Conservation (phyloP, 2,797 vertebrate genomes). For the Petrocephalus schoutedeni region DNA sequence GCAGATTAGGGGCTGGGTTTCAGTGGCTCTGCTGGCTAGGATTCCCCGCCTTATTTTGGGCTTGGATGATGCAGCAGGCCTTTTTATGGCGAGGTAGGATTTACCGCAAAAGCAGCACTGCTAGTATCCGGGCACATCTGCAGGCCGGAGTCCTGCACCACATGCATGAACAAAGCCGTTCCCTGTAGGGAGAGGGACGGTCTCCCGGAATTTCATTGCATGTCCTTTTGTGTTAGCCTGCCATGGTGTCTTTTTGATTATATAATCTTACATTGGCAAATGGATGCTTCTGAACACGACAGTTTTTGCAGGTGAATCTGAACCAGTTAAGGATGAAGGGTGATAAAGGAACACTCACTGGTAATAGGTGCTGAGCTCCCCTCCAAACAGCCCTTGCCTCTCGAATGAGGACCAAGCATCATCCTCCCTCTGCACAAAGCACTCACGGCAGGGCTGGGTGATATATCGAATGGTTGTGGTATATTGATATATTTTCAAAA, state of each 20-base stretch:
- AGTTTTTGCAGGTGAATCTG: background rate
- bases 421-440: background rate
- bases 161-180: background rate
- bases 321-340: background rate
- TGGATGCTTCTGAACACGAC: too few species aligned
- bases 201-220: background rate
- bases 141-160: background rate
- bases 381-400: background rate
- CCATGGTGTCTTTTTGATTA: background rate
- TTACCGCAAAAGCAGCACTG: constrained; percentile 6
- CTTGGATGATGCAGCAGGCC: background rate
- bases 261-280: background rate
- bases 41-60: background rate
- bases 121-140: background rate
- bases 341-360: too few species aligned
- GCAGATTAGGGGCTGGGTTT: background rate
- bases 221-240: background rate
- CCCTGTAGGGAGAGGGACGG: background rate
- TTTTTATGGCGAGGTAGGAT: background rate
- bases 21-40: background rate
- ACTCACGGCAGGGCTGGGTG: background rate
- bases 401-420: background rate
- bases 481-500: background rate
- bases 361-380: background rate
- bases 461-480: background rate